Base-by-base conservation (phyloP, 1,140 invertebrate species). In the Belonocnema kinseyi region DNA sequence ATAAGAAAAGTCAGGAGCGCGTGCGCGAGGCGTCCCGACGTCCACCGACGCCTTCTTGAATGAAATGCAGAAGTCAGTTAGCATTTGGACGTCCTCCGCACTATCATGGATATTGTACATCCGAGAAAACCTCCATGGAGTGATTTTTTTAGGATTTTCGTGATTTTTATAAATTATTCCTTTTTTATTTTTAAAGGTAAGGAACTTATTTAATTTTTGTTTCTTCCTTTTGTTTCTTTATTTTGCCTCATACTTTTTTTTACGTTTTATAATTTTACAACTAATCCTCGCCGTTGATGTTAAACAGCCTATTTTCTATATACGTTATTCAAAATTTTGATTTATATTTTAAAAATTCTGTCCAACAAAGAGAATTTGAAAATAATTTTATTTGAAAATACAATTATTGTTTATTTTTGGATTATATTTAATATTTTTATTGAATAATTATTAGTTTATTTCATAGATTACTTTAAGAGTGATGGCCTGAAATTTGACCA, bases 31-130 rank as follows among this genome's bases (percentile, higher is more conserved):
- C 85, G 83, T 84, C 85, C 78, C 83, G 83, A 86, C 81, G 84
- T 78, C 80, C 82, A 77, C 83, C 80, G 80, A 82, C 84, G 84
- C 84, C 85, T 86, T 87, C 84, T 85, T 87, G 86, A 87, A 87
- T 87, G 86, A 86, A 87, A 83, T 54, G 7, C 77, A 74, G 77
- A 75, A 82, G 83, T 85, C 84, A 87, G 86, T 87, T 81, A 83
- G 82, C 77, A 85, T 82, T 83, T 79, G 82, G 82, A 77, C 85
- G 75, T 83, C 83, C 85, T 83, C 82, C 80, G 74, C 73, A 81
- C 78, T 78, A 76, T 77, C 70, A 77, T 71, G 80, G 81, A 80
- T 79, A 78, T 84, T 74, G 6, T 74, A 77, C 71, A 19, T 0
- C 72, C 54, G 46, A n/a, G 50, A 66, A n/a, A 33, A 8, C 12